Evolutionary conservation across 1,140 invertebrate genomes (phyloP).

Genomic region (Anadara kagoshimensis): DNA sequence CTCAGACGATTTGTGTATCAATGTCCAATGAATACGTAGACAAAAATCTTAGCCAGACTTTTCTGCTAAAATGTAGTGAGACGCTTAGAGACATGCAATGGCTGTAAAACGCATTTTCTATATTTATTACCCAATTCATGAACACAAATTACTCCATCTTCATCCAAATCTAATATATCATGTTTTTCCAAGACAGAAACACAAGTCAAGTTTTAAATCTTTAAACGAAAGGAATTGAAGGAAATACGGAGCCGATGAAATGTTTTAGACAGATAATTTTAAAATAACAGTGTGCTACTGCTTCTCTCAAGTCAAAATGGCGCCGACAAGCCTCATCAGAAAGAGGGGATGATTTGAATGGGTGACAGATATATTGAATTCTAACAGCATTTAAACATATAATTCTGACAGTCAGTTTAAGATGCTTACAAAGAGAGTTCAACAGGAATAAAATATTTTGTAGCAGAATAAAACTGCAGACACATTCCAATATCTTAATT

Average conservation of each 20-base stretch:
- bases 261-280: conserved; percentile 20
- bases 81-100: conserved; percentile 1
- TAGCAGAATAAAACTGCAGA: no score
- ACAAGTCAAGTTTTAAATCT: neutral
- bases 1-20: no score
- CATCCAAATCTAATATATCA: conserved; percentile 1
- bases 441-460: no score
- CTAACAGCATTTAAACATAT: no score
- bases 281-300: neutral
- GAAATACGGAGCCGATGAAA: conserved; percentile 5
- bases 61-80: neutral
- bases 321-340: conserved; percentile 7
- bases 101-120: conserved; percentile 9
- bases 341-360: no score
- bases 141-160: conserved; percentile 7
- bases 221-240: conserved; percentile 4
- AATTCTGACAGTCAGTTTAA: no score
- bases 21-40: no score
- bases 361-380: no score
- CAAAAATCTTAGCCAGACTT: no score
- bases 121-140: conserved; percentile 4
- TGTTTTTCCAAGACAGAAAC: conserved; percentile 6
- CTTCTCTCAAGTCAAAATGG: conserved; percentile 11
- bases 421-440: no score
- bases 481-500: no score